Base-by-base conservation (phyloP, 2,888 invertebrate genomes). In the Parascotia fuliginaria region DNA sequence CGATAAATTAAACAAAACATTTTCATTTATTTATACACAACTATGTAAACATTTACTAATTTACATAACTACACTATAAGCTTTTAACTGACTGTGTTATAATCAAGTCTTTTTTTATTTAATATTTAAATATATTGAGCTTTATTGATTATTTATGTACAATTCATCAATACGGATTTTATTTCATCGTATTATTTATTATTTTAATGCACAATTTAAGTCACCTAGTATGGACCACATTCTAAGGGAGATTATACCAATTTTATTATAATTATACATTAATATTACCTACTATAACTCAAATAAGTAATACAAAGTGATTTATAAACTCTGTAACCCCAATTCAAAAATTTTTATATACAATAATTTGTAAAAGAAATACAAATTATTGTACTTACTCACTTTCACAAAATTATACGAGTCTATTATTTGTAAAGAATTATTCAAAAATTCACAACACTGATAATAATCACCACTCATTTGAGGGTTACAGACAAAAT, bases 221-320 rank as follows among this genome's bases (percentile, higher is more conserved):
- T 92, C 90, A 90, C 89, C 87, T 92, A 90, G 75, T 82, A 86
- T 92, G 92, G 92, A 91, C 92, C 92, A 86, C 92, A 77, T 83
- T 86, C 90, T 90, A 91, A 86, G 70, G 78, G 87, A 78, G 69
- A 77, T 75, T 64, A 70, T 68, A 61, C 19, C 54, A 60, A 48
- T 43, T 37, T 53, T 36, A 42, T 45, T 24, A 51, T 46, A 46
- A 48, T 57, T 57, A 55, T 60, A 60, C 62, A 42, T 63, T 52
- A 45, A 58, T 19, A 19, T 19, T 42, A 44, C 53, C 61, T 46
- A 60, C 61, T 57, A 63, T 55, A 57, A 40, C 54, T 46, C 47
- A 42, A 58, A 59, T 62, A 42, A 41, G 32, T 33, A 55, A 59
- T 65, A 61, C 60, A 70, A 54, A 51, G 39, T 65, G 58, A 65